Conservation (phyloP, 2,797 vertebrate genomes). For the Podarcis siculus region DNA sequence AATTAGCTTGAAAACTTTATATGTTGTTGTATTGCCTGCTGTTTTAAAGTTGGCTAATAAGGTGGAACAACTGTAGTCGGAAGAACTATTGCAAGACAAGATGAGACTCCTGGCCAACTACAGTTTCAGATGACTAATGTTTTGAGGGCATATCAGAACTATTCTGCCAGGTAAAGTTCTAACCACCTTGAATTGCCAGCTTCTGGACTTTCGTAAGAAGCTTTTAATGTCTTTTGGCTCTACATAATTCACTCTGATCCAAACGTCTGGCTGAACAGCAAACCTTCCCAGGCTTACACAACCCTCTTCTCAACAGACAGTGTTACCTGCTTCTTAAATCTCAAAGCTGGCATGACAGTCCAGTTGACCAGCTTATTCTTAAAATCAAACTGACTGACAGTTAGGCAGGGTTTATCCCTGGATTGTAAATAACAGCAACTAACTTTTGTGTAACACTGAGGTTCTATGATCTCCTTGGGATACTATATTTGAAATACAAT, state of each 20-base stretch:
- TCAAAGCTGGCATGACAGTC: slow-evolving; percentile 57
- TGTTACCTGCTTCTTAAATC: slow-evolving; percentile 52
- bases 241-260: slow-evolving; percentile 56
- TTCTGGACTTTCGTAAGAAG: slow-evolving; percentile 60
- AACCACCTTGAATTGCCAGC: slow-evolving; percentile 69
- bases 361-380: slow-evolving; percentile 52
- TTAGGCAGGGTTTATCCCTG: slow-evolving; percentile 40
- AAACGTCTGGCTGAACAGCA: slow-evolving; percentile 54
- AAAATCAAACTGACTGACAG: slow-evolving; percentile 44
- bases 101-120: slow-evolving; percentile 59
- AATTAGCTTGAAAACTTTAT: slow-evolving; percentile 54
- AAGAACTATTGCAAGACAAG: slow-evolving; percentile 54
- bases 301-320: slow-evolving; percentile 39
- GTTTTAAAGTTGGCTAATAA: slow-evolving; percentile 52
- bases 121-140: slow-evolving; percentile 45
- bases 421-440: slow-evolving; percentile 43
- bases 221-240: slow-evolving; percentile 53
- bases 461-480: slow-evolving; percentile 62
- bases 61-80: slow-evolving; percentile 60
- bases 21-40: slow-evolving; percentile 48
- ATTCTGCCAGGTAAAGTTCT: slow-evolving; percentile 71
- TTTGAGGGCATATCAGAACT: slow-evolving; percentile 55
- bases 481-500: slow-evolving; percentile 51
- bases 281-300: slow-evolving; percentile 40
- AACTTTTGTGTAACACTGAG: slow-evolving; percentile 56